These are phyloP conservation scores for Drosophila nigrodunni DNA, from an alignment of 1,140 invertebrate genomes.

Conservation along the genomic window DNA sequence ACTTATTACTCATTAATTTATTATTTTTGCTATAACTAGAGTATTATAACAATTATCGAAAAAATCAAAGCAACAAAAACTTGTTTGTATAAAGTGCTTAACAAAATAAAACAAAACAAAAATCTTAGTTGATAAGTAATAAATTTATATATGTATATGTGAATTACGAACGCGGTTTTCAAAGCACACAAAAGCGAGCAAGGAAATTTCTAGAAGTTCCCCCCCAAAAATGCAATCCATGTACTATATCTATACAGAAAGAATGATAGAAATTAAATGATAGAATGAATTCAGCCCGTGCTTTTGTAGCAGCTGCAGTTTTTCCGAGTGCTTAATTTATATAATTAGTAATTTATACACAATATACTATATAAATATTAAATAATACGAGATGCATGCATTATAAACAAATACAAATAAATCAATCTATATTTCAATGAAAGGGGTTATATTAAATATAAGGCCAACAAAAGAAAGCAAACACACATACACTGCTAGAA, in stretches of 20 bases:
- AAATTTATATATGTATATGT: constrained; percentile 49
- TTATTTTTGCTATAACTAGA: constrained; percentile 69
- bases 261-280: constrained; percentile 30
- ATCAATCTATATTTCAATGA: constrained; percentile 51
- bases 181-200: constrained; percentile 36
- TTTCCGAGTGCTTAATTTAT: constrained; percentile 78
- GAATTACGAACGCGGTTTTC: constrained; percentile 46
- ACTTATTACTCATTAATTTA: constrained; percentile 73
- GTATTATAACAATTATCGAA: constrained; percentile 57
- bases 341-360: constrained; percentile 77
- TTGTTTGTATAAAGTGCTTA: constrained; percentile 73
- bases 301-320: constrained; percentile 72
- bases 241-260: constrained; percentile 31
- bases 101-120: constrained; percentile 25
- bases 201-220: constrained; percentile 23
- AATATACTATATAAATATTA: constrained; percentile 34
- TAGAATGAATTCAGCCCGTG: constrained; percentile 34
- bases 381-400: constrained; percentile 55
- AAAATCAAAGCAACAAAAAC: constrained; percentile 36
- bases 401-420: constrained; percentile 48
- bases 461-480: constrained; percentile 37
- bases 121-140: constrained; percentile 36
- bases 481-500: constrained; percentile 31
- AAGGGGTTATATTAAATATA: constrained; percentile 59
- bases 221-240: constrained; percentile 35